These are phyloP conservation scores for Drosophila picticornis DNA, from an alignment of 2,888 invertebrate genomes.

Conservation along the genomic window DNA sequence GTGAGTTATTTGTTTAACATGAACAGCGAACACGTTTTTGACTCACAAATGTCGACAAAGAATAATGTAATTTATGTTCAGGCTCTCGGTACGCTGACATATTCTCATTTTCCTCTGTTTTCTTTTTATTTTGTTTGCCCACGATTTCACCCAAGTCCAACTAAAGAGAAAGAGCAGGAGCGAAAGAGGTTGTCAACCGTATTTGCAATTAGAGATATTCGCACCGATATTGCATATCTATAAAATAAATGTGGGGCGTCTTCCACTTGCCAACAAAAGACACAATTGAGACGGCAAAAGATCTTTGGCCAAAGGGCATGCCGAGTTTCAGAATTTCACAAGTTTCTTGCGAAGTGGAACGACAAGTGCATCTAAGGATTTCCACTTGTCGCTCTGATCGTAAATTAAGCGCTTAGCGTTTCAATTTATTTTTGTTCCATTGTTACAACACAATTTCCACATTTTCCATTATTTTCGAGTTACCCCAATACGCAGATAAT, in stretches of 20 bases:
- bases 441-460: constrained; percentile 28
- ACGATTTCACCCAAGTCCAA: constrained; percentile 43
- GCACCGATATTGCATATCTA: constrained; percentile 32
- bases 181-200: constrained; percentile 19
- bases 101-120: constrained; percentile 34
- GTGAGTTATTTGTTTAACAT: constrained; percentile 81
- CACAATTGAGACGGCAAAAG: constrained; percentile 37
- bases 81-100: constrained; percentile 44
- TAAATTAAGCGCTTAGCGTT: constrained; percentile 56
- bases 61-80: constrained; percentile 78
- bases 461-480: constrained; percentile 23
- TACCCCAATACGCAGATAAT: constrained; percentile 33
- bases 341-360: constrained; percentile 11
- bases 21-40: constrained; percentile 80
- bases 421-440: neutral
- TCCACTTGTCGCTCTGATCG: constrained; percentile 56
- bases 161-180: neutral
- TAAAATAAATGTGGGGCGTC: neutral
- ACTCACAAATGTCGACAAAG: constrained; percentile 81
- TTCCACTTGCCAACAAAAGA: constrained; percentile 2
- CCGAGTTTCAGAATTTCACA: neutral
- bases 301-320: constrained; percentile 22
- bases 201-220: constrained; percentile 44
- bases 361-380: constrained; percentile 34
- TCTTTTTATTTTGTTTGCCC: constrained; percentile 6